A percentile compares a stretch with the other conserved stretches of the same genome.
These are phyloP conservation scores for Gastrophryne carolinensis DNA, from an alignment of 2,797 vertebrate species.

Conservation along the genomic window DNA sequence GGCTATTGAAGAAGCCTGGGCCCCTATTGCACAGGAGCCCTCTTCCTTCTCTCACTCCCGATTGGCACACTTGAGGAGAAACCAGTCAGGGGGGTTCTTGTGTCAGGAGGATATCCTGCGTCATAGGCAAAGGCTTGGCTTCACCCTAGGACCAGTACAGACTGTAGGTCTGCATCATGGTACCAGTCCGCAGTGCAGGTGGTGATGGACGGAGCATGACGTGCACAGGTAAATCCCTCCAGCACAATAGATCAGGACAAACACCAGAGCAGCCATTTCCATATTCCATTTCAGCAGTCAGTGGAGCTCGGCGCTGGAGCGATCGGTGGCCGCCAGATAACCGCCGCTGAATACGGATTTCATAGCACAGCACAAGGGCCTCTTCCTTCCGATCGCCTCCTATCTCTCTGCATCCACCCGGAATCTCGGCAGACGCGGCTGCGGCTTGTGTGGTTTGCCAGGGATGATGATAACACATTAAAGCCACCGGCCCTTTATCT, in stretches of 20 bases:
- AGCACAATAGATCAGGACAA: neutral
- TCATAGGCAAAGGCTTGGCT: too few relatives aligned
- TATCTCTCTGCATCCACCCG: neutral
- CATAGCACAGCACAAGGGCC: neutral
- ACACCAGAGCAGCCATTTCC: constrained; percentile 5
- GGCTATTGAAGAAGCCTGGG: too few relatives aligned
- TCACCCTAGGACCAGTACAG: too few relatives aligned
- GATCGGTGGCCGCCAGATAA: constrained; percentile 7
- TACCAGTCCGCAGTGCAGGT: too few relatives aligned
- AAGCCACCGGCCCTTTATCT: constrained; percentile 33
- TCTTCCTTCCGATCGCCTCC: neutral
- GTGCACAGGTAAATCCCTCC: too few relatives aligned
- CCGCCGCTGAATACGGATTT: neutral
- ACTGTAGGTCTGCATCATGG: too few relatives aligned
- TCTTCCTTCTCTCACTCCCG: too few relatives aligned
- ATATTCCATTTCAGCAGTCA: constrained; percentile 60
- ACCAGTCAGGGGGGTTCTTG: too few relatives aligned
- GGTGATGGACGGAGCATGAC: too few relatives aligned
- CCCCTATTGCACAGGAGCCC: too few relatives aligned
- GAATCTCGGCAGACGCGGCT: constrained; percentile 7
- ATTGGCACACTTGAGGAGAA: too few relatives aligned
- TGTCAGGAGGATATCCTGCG: too few relatives aligned
- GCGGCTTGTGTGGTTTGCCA: neutral
- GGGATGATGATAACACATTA: constrained; percentile 5
- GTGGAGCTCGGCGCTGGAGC: constrained; percentile 1